These are phyloP conservation scores for Eupristina koningsbergeri DNA, from an alignment of 1,140 invertebrate species.

Conservation along the genomic window DNA sequence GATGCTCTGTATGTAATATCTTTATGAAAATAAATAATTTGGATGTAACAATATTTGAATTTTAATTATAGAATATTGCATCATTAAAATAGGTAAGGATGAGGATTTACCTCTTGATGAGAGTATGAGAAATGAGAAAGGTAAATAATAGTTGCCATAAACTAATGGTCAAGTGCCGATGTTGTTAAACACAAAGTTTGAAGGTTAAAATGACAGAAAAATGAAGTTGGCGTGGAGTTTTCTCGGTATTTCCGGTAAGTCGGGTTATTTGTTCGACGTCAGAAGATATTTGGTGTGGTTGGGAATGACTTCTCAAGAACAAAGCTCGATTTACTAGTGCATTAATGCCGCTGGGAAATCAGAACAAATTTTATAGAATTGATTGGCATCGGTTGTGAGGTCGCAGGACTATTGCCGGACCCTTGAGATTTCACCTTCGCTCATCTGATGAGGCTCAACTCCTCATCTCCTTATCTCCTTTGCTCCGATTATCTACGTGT, in stretches of 20 bases:
- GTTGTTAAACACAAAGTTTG: too few relatives aligned
- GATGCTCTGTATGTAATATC: too few relatives aligned
- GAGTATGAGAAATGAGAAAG: too few relatives aligned
- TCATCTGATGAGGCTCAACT: neutral
- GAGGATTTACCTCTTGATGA: too few relatives aligned
- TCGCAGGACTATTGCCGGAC: neutral
- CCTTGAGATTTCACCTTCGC: neutral
- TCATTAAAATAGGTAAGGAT: too few relatives aligned
- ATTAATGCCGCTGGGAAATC: neutral
- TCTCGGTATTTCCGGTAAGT: neutral
- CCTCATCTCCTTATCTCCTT: neutral
- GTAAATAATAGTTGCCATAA: too few relatives aligned
- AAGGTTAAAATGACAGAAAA: too few relatives aligned
- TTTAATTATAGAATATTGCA: too few relatives aligned
- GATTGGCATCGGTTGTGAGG: neutral
- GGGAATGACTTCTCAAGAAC: neutral
- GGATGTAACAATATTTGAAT: too few relatives aligned
- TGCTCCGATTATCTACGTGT: neutral
- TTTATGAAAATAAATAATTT: too few relatives aligned
- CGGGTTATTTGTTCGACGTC: neutral
- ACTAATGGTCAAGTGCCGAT: too few relatives aligned
- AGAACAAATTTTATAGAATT: neutral
- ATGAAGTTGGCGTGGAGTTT: neutral
- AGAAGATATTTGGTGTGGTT: neutral
- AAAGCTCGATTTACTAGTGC: neutral